Evolutionary conservation across 1,140 invertebrate species (phyloP), one percentile per base, ranked within the genome.

Genomic region (Dendroctonus valens): DNA sequence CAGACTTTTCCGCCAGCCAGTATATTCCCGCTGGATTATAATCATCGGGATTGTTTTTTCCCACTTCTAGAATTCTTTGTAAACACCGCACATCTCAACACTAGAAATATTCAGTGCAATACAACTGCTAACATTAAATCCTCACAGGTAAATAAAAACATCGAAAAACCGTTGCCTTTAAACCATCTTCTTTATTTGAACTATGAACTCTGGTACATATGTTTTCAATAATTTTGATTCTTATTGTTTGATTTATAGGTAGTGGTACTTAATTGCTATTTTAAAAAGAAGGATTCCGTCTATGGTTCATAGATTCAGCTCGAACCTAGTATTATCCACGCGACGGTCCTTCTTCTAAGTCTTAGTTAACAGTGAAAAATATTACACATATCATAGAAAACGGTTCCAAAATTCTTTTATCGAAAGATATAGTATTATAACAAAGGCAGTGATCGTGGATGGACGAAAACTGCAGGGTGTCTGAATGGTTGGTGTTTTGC

Each of bases 181-280:
- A 58, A 41, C 40, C 37, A 58, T 58, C 55, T 41, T 58, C 40
- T 58, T 39, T 55, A 58, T 58, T 58, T 58, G 55, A 58, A 58
- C 55, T 58, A 58, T 58, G 8, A 58, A 58, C 41, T 58, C 55
- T 58, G 55, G 40, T 58, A 58, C 55, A 58, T 11, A 41, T 40
- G 44, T 58, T 58, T 38, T 39, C 9, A 15, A 12, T 58, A 42
- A 9, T 58, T 55, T 58, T 58, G 55, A 58, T 58, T 58, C 55
- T 39, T 58, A 42, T 58, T 58, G 9, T 42, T 58, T 58, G 55
- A 42, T 58, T 58, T 41, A 58, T 42, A 14, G 40, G 41, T 58
- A 41, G n/a, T n/a, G 7, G 14, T 51, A n/a, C 55, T 58, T 58
- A 58, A 58, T 26, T 58, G 44, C 44, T 58, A 42, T 58, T 8